Evolutionary conservation across 23 tunicate genomes (phyloP).

Genomic region (Ciona savignyi): DNA sequence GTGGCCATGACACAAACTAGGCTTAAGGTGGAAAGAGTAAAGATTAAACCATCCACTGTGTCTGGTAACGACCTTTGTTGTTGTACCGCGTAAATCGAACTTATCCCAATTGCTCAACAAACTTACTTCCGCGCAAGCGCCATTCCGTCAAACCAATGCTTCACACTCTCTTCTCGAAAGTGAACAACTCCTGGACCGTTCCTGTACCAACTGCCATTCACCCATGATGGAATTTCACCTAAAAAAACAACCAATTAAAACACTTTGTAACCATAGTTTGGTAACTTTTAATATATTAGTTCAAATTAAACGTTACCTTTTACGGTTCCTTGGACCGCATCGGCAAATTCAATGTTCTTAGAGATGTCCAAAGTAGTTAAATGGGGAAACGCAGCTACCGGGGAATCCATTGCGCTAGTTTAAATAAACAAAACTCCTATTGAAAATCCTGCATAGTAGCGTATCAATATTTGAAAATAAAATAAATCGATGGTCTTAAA

Average conservation of each 20-base stretch:
- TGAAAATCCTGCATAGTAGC: too few relatives aligned
- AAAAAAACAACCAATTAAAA: not conserved
- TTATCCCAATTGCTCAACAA: too few relatives aligned
- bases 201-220: constrained; percentile 63
- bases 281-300: not conserved
- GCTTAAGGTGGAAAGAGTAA: too few relatives aligned
- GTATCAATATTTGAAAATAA: too few relatives aligned
- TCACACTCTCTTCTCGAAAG: constrained; percentile 60
- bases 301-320: constrained; percentile 31
- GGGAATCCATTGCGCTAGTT: constrained; percentile 56
- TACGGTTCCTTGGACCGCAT: constrained; percentile 49
- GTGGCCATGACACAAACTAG: too few relatives aligned
- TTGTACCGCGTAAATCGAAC: too few relatives aligned
- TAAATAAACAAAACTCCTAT: too few relatives aligned
- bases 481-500: too few relatives aligned
- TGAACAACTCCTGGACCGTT: constrained; percentile 88
- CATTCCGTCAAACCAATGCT: constrained; percentile 95
- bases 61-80: too few relatives aligned
- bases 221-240: constrained; percentile 69
- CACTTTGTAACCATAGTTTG: too few relatives aligned
- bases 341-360: constrained; percentile 32
- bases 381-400: constrained; percentile 64
- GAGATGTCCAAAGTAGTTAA: constrained; percentile 45
- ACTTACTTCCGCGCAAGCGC: constrained; percentile 64
- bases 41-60: too few relatives aligned